A percentile compares a stretch with the other conserved stretches of the same genome.
Evolutionary conservation across 2,113 vertebrate species (phyloP).

Genomic region (Grammomys dolichurus): DNA sequence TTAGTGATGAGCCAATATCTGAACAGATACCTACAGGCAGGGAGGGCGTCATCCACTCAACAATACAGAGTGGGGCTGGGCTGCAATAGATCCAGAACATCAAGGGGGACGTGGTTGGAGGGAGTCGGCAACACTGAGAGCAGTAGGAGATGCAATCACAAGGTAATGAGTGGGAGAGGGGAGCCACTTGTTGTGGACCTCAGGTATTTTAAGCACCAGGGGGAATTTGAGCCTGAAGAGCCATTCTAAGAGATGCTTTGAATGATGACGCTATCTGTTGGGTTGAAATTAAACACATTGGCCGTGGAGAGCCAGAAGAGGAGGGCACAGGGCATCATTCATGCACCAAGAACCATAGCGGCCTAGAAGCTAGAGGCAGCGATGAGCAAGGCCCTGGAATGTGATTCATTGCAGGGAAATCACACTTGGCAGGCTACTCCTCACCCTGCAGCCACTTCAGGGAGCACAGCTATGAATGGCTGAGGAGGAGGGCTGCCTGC

Average conservation of each 20-base stretch:
- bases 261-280: background rate
- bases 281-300: background rate
- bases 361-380: background rate
- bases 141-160: background rate
- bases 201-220: background rate
- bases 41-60: background rate
- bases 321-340: background rate
- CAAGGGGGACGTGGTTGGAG: background rate
- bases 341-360: background rate
- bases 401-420: background rate
- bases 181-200: background rate
- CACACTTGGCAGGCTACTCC: background rate
- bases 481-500: background rate
- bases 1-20: background rate
- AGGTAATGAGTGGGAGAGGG: fast-evolving
- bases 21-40: background rate
- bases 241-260: background rate
- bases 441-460: background rate
- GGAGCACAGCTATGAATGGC: background rate
- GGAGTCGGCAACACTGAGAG: fast-evolving
- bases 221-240: background rate
- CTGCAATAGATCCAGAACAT: fast-evolving
- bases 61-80: background rate
- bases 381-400: background rate
- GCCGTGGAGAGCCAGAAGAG: background rate